Percentiles rank a stretch among this genome's conserved stretches.
phyloP scores from a whole-genome alignment of 1,140 invertebrate genomes.

The Formica selysi region DNA sequence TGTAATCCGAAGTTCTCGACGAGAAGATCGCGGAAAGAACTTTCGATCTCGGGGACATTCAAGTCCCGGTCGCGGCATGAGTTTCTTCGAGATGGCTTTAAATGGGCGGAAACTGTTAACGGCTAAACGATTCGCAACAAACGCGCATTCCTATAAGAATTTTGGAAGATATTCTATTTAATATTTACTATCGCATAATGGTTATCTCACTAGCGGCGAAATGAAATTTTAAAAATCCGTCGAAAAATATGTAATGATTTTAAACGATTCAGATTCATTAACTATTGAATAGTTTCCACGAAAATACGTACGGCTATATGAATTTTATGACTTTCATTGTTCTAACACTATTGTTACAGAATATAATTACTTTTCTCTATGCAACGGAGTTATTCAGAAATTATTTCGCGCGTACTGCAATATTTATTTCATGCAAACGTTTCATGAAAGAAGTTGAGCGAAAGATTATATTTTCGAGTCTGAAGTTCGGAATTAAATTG shows the following conservation, averaged over 20 bases:
- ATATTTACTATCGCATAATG: not conserved
- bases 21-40: slow-evolving; percentile 34
- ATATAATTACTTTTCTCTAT: slow-evolving; percentile 8
- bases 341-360: not conserved
- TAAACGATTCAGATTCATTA: not conserved
- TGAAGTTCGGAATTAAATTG: not conserved
- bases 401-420: not conserved
- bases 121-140: slow-evolving; percentile 25
- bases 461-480: not conserved
- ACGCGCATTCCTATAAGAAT: slow-evolving; percentile 48
- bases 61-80: slow-evolving; percentile 67
- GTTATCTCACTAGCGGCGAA: not conserved
- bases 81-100: slow-evolving; percentile 65
- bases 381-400: not conserved
- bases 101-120: slow-evolving; percentile 65
- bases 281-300: not conserved
- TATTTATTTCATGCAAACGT: not conserved
- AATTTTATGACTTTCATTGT: not conserved
- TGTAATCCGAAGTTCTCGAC: slow-evolving; percentile 71
- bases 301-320: not conserved
- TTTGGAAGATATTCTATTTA: slow-evolving; percentile 17
- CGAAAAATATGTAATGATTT: slow-evolving; percentile 6
- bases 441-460: not conserved
- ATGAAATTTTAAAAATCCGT: slow-evolving; percentile 1
- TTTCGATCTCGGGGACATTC: slow-evolving; percentile 69